A percentile compares a stretch with the other conserved stretches of the same genome.
Conservation (phyloP, 2,888 invertebrate genomes). For the Scaptomyza reducta region DNA sequence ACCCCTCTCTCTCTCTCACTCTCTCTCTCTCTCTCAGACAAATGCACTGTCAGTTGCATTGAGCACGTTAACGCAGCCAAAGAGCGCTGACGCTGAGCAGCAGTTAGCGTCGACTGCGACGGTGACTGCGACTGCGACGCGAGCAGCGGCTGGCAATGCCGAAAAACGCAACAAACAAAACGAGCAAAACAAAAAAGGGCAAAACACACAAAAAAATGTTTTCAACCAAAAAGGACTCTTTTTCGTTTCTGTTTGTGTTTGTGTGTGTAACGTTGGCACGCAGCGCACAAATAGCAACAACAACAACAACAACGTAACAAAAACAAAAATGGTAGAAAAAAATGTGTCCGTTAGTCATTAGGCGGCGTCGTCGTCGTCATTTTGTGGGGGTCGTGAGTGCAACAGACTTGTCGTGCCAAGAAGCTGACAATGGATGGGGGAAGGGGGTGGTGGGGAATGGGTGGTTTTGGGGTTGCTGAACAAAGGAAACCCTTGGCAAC, state of each 20-base stretch:
- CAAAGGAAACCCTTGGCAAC: constrained; percentile 83
- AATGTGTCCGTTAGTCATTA: constrained; percentile 77
- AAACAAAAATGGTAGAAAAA: constrained; percentile 33
- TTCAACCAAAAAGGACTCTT: constrained; percentile 11
- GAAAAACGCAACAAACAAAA: constrained; percentile 78
- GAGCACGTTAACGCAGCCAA: too few species aligned
- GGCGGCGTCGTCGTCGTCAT: constrained; percentile 44
- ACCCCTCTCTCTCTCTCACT: constrained; percentile 11
- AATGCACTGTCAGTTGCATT: constrained; percentile 22
- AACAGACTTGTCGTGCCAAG: constrained; percentile 68
- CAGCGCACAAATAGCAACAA: constrained; percentile 68
- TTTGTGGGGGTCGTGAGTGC: constrained; percentile 72
- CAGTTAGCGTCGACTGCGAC: neutral
- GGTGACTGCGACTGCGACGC: constrained; percentile 8
- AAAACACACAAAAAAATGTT: constrained; percentile 47
- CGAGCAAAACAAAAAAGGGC: constrained; percentile 75
- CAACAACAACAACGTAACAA: constrained; percentile 36
- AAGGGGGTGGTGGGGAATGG: neutral
- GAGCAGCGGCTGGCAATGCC: constrained; percentile 11
- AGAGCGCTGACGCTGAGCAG: neutral
- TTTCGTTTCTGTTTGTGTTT: neutral
- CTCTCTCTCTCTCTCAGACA: constrained; percentile 12
- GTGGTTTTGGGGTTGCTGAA: constrained; percentile 46
- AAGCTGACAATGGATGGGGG: constrained; percentile 3
- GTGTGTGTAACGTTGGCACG: constrained; percentile 54